These are phyloP conservation scores for Odontamblyopus lacepedii DNA, from an alignment of 2,797 vertebrate species.

Conservation along the genomic window DNA sequence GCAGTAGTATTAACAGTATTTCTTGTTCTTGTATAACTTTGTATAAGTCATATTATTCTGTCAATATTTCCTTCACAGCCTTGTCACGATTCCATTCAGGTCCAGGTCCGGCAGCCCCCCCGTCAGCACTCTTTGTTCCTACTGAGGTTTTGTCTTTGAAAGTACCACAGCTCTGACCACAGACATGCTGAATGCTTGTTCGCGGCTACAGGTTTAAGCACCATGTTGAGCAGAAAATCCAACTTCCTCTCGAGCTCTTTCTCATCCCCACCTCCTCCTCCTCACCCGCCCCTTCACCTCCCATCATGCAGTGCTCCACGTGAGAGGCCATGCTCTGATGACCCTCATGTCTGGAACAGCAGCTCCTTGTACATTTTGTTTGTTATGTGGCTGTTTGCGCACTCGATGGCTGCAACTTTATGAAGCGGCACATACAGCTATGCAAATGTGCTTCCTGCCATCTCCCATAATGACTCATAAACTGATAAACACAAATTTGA, in stretches of 20 bases:
- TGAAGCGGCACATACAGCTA: conserved; percentile 55
- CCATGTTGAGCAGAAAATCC: conserved; percentile 51
- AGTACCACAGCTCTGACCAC: conserved; percentile 18
- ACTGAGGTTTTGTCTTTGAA: conserved; percentile 23
- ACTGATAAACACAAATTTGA: conserved; percentile 35
- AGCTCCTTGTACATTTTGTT: conserved; percentile 50
- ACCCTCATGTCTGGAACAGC: conserved; percentile 65
- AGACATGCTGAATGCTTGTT: conserved; percentile 21
- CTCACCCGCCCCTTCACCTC: conserved; percentile 51
- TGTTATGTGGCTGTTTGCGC: conserved; percentile 48
- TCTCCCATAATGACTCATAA: conserved; percentile 50
- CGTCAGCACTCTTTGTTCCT: conserved; percentile 15
- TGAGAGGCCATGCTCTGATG: conserved; percentile 53
- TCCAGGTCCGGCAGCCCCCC: neutral
- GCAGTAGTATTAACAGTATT: too few relatives aligned
- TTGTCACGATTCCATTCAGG: neutral
- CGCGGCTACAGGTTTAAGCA: conserved; percentile 32
- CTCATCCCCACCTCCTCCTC: conserved; percentile 33
- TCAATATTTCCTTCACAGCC: conserved; percentile 6
- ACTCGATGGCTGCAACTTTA: conserved; percentile 51
- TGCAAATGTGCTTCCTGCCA: conserved; percentile 49
- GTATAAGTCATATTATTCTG: neutral
- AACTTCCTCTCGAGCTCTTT: conserved; percentile 38
- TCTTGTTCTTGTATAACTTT: neutral
- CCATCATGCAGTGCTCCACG: conserved; percentile 36